Evolutionary conservation across 2,113 vertebrate genomes (phyloP).

Genomic region (Menura novaehollandiae): DNA sequence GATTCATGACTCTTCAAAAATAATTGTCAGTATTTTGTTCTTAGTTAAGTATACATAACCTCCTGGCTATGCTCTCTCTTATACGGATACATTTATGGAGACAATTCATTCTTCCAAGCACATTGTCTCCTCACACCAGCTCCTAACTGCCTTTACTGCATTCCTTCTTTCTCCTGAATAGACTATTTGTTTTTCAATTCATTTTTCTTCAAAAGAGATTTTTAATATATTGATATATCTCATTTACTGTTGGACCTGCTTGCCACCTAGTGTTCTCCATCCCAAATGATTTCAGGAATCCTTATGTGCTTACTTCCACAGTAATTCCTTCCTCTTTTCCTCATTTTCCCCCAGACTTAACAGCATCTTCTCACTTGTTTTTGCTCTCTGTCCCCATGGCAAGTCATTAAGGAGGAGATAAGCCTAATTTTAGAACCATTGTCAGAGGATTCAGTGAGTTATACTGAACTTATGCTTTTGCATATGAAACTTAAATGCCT

Average conservation of each 20-base stretch:
- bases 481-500: not conserved
- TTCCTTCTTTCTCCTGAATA: not conserved
- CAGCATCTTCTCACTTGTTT: not conserved
- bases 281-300: not conserved
- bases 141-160: not conserved
- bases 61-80: not conserved
- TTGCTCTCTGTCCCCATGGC: not conserved
- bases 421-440: not conserved
- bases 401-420: not conserved
- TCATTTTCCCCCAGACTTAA: not conserved
- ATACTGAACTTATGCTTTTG: not conserved
- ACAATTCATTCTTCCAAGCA: not conserved
- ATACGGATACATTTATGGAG: not conserved
- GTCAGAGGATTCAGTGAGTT: not conserved
- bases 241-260: slow-evolving; percentile 13
- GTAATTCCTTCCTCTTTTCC: not conserved
- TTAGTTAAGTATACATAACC: not conserved
- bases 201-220: not conserved
- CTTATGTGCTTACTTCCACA: not conserved
- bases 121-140: not conserved
- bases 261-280: not conserved
- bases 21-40: slow-evolving; percentile 42
- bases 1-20: slow-evolving; percentile 52
- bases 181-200: not conserved
- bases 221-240: not conserved